These are phyloP conservation scores for Alloscopus bannaensis DNA, from an alignment of 2,888 invertebrate genomes.

Conservation along the genomic window DNA sequence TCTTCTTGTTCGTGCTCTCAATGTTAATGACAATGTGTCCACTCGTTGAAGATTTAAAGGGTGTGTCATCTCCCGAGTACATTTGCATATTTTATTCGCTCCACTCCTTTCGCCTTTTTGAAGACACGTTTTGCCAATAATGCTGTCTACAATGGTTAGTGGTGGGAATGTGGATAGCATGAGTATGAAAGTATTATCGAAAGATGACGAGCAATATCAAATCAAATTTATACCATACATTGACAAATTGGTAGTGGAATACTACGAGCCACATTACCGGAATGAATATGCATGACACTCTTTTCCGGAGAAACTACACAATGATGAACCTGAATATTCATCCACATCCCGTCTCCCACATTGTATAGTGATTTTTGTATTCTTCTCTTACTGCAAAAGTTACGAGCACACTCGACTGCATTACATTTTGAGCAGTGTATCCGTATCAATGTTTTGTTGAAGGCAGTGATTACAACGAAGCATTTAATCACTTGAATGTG, in stretches of 20 bases:
- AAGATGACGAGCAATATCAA: not conserved
- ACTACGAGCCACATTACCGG: not conserved
- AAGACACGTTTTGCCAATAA: not conserved
- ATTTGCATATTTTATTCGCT: constrained; percentile 9
- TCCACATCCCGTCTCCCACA: not conserved
- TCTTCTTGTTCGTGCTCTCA: not conserved
- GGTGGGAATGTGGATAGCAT: not conserved
- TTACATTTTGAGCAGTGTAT: not conserved
- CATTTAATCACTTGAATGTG: not conserved
- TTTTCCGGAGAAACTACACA: not conserved
- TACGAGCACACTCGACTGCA: too few species aligned
- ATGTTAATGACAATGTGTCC: not conserved
- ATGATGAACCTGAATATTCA: constrained; percentile 20
- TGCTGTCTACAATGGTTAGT: not conserved
- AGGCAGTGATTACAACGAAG: not conserved
- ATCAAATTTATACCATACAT: constrained; percentile 8
- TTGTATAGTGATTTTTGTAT: not conserved
- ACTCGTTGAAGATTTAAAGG: constrained; percentile 1
- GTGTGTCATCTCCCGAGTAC: constrained; percentile 20
- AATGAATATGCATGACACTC: constrained; percentile 8
- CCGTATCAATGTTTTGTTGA: not conserved
- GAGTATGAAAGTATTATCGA: not conserved
- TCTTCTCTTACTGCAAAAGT: too few species aligned
- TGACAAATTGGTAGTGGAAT: constrained; percentile 20
- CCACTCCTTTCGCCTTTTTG: too few species aligned